Base-by-base conservation (phyloP, 2,888 invertebrate species). In the Lissocephala sabroskyi region DNA sequence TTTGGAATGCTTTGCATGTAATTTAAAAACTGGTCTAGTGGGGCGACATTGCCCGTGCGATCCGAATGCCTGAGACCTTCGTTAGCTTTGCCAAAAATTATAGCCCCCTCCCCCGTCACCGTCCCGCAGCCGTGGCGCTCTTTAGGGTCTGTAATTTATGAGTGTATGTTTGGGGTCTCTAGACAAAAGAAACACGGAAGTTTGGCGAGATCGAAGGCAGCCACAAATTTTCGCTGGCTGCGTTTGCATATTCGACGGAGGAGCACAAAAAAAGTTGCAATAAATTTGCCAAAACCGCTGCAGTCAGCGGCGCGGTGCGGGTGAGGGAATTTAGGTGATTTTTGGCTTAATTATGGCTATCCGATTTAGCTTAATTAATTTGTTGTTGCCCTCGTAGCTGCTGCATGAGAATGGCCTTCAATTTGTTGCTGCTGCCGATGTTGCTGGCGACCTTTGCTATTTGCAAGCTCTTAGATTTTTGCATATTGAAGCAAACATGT, bases 31-130 rank as follows among this genome's bases (percentile, higher is more conserved):
- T 78, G 76, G 78, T 71, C 78, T 78, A 77, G 70, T 57, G 70
- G 70, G 73, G 57, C 49, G 51, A 41, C 52, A 42, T 45, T 28
- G 46, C 50, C 58, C 46, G 46, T 45, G 37, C 41, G 52, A n/a
- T n/a, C n/a, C n/a, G n/a, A n/a, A n/a, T n/a, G 49, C 47, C 45
- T 29, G 23, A 59, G 71, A 71, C 73, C 79, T 78, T 78, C 66
- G 76, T 65, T 64, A 66, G 65, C 62, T 73, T 75, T 79, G 79
- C 79, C 67, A 80, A 79, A n/a, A 80, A 80, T 79, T 79, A 79
- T 79, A 76, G 79, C n/a, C n/a, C n/a, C n/a, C n/a, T n/a, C n/a
- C n/a, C n/a, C n/a, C n/a, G n/a, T n/a, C n/a, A n/a, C n/a, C n/a
- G n/a, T n/a, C n/a, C n/a, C n/a, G n/a, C n/a, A n/a, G n/a, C n/a